Base-by-base conservation (phyloP, 1,140 invertebrate genomes). In the Drosophila pseudoobscura region DNA sequence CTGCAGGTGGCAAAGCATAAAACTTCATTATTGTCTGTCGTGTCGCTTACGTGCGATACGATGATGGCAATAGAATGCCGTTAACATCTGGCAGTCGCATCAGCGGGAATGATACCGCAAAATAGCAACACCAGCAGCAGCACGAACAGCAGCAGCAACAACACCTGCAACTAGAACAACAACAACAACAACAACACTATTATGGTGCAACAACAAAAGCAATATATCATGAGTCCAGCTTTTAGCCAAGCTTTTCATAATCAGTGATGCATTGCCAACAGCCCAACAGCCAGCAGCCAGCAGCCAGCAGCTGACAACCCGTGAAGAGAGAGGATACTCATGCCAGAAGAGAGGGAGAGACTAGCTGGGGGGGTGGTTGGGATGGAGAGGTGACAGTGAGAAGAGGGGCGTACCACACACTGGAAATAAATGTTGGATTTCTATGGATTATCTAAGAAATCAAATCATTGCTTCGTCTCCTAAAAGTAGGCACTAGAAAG, bases 231-330 rank as follows among this genome's bases (percentile, higher is more conserved):
- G 63, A 72, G 83, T 87, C 83, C 83, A 87, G 83, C 83, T 87
- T 87, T 87, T 88, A 87, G 83, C 35, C 83, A 71, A 87, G 83
- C 83, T 87, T 87, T 87, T 87, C 83, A 87, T 88, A 87, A 87
- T 88, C 78, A 87, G 83, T 87, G 83, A 88, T 87, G 83, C 83
- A 87, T 87, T 88, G 83, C 83, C 70, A 87, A 64, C 83, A 88
- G 78, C 65, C 64, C 64, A 65, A 60, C 73, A 76, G 66, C 70
- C 59, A 88, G 47, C 65, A 70, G 75, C 69, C n/a, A n/a, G n/a
- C 73, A 76, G 66, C 70, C 59, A 88, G 47, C 65, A 70, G 75
- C 69, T 70, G 64, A 68, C 73, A 76, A 54, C 63, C 35, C 51
- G 61, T 49, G 57, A 76, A 50, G 46, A 59, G 62, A 51, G 47